Evolutionary conservation across 2,113 vertebrate species (phyloP).

Genomic region (Epinephelus lanceolatus): DNA sequence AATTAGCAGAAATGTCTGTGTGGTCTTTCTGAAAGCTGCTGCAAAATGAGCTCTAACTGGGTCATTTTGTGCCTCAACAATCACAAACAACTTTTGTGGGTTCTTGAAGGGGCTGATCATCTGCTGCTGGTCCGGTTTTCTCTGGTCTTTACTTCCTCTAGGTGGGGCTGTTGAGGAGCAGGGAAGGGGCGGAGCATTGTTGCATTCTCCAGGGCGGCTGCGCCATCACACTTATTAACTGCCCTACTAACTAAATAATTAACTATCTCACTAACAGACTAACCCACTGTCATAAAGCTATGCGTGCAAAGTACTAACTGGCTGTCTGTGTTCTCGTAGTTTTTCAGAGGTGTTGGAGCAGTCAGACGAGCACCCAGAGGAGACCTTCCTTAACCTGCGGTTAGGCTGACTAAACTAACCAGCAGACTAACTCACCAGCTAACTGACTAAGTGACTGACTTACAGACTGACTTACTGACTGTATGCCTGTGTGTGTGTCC

Average conservation of each 20-base stretch:
- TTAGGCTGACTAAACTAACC: constrained; percentile 59
- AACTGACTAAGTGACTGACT: not conserved
- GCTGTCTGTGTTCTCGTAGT: constrained; percentile 56
- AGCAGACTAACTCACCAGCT: constrained; percentile 47
- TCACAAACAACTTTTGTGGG: not conserved
- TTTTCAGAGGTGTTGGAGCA: constrained; percentile 39
- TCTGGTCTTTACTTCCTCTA: constrained; percentile 7
- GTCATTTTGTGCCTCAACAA: not conserved
- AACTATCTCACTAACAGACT: constrained; percentile 4
- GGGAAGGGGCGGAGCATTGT: not conserved
- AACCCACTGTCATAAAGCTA: not conserved
- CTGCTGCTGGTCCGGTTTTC: constrained; percentile 19
- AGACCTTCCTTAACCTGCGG: constrained; percentile 41
- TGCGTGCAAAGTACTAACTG: constrained; percentile 45
- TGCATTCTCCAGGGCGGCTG: not conserved
- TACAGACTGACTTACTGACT: not conserved
- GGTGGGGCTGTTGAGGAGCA: not conserved
- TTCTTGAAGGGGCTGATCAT: not conserved
- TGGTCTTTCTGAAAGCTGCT: no score
- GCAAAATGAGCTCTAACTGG: not conserved
- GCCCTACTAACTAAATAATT: not conserved
- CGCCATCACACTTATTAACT: not conserved
- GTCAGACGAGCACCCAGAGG: constrained; percentile 35
- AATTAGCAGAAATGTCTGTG: not conserved
- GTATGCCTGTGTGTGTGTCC: constrained; percentile 6